A percentile compares a stretch with the other conserved stretches of the same genome.
phyloP scores from a whole-genome alignment of 2,113 vertebrate species.

The Cryptomyrus ogoouensis region DNA sequence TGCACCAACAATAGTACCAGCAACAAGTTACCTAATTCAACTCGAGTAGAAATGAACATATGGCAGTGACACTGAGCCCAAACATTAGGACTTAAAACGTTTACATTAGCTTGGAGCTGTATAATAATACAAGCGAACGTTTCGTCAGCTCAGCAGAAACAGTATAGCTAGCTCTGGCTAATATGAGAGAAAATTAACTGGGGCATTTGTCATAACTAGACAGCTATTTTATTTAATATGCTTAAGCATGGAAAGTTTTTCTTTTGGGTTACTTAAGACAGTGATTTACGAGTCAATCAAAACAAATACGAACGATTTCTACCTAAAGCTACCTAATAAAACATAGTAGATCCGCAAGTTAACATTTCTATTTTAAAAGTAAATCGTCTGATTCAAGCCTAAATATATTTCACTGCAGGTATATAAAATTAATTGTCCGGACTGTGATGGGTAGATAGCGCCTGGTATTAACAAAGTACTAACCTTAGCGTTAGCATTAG shows the following conservation, averaged over 20 bases:
- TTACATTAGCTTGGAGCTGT: not conserved
- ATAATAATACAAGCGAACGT: not conserved
- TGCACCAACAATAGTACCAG: not conserved
- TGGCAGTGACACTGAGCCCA: not conserved
- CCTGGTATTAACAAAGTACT: not conserved
- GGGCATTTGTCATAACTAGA: not conserved
- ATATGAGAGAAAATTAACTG: not conserved
- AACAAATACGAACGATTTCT: not conserved
- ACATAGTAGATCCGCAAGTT: not conserved
- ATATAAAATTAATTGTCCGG: not conserved
- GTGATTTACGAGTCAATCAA: not conserved
- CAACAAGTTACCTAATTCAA: not conserved
- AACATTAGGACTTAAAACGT: not conserved
- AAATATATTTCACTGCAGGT: not conserved
- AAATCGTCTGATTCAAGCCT: not conserved
- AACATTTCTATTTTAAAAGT: not conserved
- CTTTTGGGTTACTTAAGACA: not conserved
- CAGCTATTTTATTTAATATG: not conserved
- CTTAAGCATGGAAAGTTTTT: not conserved
- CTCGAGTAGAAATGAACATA: not conserved
- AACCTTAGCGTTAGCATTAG: constrained; percentile 3
- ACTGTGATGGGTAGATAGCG: not conserved
- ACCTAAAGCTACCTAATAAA: not conserved
- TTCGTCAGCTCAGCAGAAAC: not conserved
- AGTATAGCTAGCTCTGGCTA: not conserved